phyloP scores from a whole-genome alignment of 2,113 vertebrate genomes.

The Calonectris borealis region DNA sequence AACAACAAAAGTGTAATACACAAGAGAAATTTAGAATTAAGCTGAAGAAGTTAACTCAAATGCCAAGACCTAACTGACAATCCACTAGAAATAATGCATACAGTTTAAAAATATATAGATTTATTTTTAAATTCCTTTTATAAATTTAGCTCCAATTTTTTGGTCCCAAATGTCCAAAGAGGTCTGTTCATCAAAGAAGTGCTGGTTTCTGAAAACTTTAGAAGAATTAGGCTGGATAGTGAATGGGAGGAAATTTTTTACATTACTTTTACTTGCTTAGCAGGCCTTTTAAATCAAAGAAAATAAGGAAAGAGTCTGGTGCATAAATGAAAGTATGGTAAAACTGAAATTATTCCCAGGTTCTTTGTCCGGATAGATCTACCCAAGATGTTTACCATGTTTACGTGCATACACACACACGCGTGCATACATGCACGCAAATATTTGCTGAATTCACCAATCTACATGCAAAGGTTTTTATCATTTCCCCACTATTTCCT shows the following conservation, averaged over 20 bases:
- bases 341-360: neutral
- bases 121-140: neutral
- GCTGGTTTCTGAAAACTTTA: neutral
- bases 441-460: neutral
- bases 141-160: accelerated
- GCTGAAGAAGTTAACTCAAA: neutral
- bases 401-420: neutral
- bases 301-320: accelerated
- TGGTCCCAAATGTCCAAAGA: neutral
- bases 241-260: neutral
- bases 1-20: neutral
- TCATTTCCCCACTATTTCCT: slow-evolving; percentile 29
- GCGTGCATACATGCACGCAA: neutral
- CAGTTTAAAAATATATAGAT: neutral
- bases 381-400: neutral
- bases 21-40: neutral
- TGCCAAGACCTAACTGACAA: neutral
- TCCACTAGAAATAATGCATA: neutral
- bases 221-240: neutral
- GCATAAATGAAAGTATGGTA: accelerated
- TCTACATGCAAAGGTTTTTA: slow-evolving; percentile 20
- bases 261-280: neutral
- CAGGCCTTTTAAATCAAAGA: neutral
- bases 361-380: neutral
- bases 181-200: accelerated